Percentiles rank a stretch among this genome's conserved stretches.
These are phyloP conservation scores for Hyles lineata DNA, from an alignment of 2,888 invertebrate genomes.

Conservation along the genomic window DNA sequence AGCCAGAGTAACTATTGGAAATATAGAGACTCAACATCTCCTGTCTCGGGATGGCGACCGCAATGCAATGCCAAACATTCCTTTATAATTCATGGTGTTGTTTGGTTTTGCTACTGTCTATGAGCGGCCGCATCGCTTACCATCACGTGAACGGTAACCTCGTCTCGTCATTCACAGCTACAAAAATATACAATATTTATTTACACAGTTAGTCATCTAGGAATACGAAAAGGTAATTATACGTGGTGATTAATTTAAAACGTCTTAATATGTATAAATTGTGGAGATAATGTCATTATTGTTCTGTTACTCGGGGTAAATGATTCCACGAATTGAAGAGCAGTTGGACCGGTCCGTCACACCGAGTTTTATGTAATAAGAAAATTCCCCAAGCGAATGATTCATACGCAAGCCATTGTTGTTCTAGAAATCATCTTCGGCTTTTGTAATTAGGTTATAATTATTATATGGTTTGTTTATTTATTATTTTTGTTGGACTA, in stretches of 20 bases:
- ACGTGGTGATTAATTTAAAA: not conserved
- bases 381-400: constrained; percentile 36
- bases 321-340: constrained; percentile 50
- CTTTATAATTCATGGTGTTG: no score
- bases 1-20: no score
- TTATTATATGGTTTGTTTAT: not conserved
- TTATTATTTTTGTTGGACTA: not conserved
- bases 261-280: not conserved
- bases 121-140: no score
- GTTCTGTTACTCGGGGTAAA: constrained; percentile 6
- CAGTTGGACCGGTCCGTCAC: constrained; percentile 48
- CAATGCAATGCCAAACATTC: no score
- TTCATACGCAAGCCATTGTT: not conserved
- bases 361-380: constrained; percentile 18
- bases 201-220: no score
- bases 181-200: no score
- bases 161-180: no score
- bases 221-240: not conserved
- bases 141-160: no score
- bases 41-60: no score
- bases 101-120: no score
- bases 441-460: not conserved
- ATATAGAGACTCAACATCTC: no score
- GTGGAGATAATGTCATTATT: constrained; percentile 4
- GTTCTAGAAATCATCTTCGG: not conserved